Evolutionary conservation across 2,888 invertebrate genomes (phyloP).

Genomic region (Lepidocyrtinus sp.): DNA sequence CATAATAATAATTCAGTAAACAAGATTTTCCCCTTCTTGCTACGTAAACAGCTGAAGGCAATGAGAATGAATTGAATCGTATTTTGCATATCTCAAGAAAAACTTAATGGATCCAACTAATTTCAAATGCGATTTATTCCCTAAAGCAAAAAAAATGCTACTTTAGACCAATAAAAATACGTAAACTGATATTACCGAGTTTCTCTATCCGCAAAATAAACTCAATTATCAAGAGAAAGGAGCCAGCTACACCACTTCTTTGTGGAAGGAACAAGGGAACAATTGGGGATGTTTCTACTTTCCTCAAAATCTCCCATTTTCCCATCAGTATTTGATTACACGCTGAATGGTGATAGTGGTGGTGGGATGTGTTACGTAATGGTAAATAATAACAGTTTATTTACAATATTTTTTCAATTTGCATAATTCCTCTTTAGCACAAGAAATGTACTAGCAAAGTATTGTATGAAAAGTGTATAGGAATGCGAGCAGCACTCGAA

Average conservation of each 20-base stretch:
- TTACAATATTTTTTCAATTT: background rate
- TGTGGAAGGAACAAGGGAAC: background rate
- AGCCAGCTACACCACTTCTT: background rate
- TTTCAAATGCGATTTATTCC: background rate
- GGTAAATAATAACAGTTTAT: background rate
- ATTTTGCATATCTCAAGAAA: background rate
- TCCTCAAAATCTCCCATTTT: background rate
- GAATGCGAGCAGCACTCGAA: background rate
- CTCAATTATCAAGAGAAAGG: background rate
- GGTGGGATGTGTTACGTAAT: background rate
- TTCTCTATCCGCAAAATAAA: background rate
- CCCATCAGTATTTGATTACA: background rate
- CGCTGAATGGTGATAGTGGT: background rate
- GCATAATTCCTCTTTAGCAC: background rate
- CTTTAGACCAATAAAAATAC: no score
- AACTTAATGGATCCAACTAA: background rate
- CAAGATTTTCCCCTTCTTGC: background rate
- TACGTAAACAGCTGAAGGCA: background rate
- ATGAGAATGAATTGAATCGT: background rate
- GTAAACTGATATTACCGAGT: background rate
- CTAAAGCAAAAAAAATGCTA: background rate
- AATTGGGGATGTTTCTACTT: background rate
- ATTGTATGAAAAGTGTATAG: background rate
- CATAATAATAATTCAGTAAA: background rate
- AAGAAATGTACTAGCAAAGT: background rate